Evolutionary conservation across 2,797 vertebrate species (phyloP).

Genomic region (Novumbra hubbsi): DNA sequence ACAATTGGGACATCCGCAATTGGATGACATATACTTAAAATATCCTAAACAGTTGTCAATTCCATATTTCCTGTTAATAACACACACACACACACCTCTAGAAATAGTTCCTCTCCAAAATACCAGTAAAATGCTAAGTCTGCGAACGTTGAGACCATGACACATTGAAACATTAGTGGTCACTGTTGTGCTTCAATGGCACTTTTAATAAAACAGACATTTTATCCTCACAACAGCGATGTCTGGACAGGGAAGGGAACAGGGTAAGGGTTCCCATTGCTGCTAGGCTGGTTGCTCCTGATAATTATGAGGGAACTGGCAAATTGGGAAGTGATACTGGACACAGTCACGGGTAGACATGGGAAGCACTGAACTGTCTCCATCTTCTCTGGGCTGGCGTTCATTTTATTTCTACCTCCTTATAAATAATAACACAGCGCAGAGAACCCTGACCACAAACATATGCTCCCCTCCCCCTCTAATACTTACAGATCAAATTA

Average conservation of each 20-base stretch:
- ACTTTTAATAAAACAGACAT: slow-evolving; percentile 89
- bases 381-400: slow-evolving; percentile 59
- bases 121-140: slow-evolving; percentile 4
- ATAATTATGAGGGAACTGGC: slow-evolving; percentile 68
- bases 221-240: slow-evolving; percentile 87
- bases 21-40: no score
- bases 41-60: no score
- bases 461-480: slow-evolving; percentile 62
- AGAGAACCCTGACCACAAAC: slow-evolving; percentile 68
- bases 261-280: slow-evolving; percentile 72
- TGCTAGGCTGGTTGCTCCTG: slow-evolving; percentile 76
- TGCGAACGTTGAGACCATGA: slow-evolving; percentile 51
- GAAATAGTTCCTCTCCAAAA: no score
- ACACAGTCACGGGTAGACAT: slow-evolving; percentile 62
- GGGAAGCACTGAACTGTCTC: slow-evolving; percentile 55
- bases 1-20: no score
- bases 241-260: slow-evolving; percentile 76
- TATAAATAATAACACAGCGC: slow-evolving; percentile 60
- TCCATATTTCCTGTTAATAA: no score
- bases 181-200: slow-evolving; percentile 82
- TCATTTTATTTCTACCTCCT: slow-evolving; percentile 46
- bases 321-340: slow-evolving; percentile 65
- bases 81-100: no score
- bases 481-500: slow-evolving; percentile 81
- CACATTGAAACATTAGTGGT: slow-evolving; percentile 72